A percentile compares a stretch with the other conserved stretches of the same genome.
Conservation (phyloP, 1,140 invertebrate species). For the Papilio machaon region DNA sequence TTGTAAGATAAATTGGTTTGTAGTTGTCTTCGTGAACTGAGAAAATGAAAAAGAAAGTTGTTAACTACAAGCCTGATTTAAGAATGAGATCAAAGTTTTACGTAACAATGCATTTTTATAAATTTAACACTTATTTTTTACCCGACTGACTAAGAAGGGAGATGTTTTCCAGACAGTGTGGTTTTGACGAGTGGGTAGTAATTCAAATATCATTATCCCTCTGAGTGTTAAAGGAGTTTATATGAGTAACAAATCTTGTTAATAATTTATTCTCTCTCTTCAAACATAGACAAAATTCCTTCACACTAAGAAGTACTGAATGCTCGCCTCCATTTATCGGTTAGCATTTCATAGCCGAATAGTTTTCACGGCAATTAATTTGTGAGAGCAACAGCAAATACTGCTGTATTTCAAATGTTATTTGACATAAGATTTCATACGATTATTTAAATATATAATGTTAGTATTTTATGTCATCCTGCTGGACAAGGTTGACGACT, state of each 20-base stretch:
- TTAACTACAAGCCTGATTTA: slow-evolving; percentile 10
- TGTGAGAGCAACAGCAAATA: too few relatives aligned
- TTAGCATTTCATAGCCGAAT: neutral
- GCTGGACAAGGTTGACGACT: too few relatives aligned
- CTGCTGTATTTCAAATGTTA: too few relatives aligned
- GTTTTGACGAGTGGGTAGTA: too few relatives aligned
- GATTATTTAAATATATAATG: too few relatives aligned
- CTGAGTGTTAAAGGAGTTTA: neutral
- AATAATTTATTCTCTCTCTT: too few relatives aligned
- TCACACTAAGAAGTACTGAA: neutral
- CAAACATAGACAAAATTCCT: neutral
- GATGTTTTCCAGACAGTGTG: neutral
- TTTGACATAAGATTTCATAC: too few relatives aligned
- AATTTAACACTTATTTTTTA: neutral
- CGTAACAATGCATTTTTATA: neutral
- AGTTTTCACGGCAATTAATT: neutral
- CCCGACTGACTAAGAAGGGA: too few relatives aligned
- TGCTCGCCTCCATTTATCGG: neutral
- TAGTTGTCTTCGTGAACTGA: slow-evolving; percentile 7
- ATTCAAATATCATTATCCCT: neutral
- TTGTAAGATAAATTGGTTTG: slow-evolving; percentile 3
- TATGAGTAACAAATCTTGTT: neutral
- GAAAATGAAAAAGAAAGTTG: slow-evolving; percentile 12
- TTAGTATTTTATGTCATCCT: too few relatives aligned
- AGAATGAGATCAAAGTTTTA: neutral